Base-by-base conservation (phyloP, 1,140 invertebrate genomes). In the Pinna nobilis region DNA sequence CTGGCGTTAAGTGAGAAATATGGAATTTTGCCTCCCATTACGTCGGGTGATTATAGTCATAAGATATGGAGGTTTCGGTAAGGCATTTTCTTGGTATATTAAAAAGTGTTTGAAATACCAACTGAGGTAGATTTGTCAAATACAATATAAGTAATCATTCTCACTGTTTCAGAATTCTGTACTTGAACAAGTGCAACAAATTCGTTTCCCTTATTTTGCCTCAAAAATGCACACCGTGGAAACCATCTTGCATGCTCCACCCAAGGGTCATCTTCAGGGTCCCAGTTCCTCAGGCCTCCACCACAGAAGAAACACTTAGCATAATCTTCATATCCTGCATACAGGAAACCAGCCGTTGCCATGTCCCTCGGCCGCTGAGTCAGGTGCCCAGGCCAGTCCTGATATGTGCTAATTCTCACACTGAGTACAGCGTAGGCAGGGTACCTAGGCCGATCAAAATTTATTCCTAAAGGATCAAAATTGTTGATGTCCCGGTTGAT, bases 291-390 rank as follows among this genome's bases (percentile, higher is more conserved):
- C 39, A 70, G 39, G 23, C 68, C 68, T 33, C 68, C 69, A 15
- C 47, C 59, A 41, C 59, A 70, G 20, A 63, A 53, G 32, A 63
- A 70, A 39, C 69, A 70, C 3, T 35, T 20, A 0, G 35, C 50
- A 28, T 53, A 63, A n/a, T 61, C 69, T 37, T 32, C 47, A 9
- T 61, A 70, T 13, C 78, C 78, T n/a, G 51, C 32, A 61, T 74
- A 80, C 47, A 70, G 74, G 23, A 80, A 78, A 0, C 81, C 81
- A 20, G 81, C 76, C 18, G 44, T 49, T n/a, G 81, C 76, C 47
- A 82, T 49, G 4, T 74, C 57, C 18, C 69, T 30, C 7, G 70
- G 68, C 0, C n/a, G 75, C n/a, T 76, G 71, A n/a, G 59, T 50
- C 11, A 51, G 15, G 61, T 65, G 39, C n/a, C 59, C 59, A 5